phyloP scores from a whole-genome alignment of 2,888 invertebrate genomes.

The Autographa pulchrina region DNA sequence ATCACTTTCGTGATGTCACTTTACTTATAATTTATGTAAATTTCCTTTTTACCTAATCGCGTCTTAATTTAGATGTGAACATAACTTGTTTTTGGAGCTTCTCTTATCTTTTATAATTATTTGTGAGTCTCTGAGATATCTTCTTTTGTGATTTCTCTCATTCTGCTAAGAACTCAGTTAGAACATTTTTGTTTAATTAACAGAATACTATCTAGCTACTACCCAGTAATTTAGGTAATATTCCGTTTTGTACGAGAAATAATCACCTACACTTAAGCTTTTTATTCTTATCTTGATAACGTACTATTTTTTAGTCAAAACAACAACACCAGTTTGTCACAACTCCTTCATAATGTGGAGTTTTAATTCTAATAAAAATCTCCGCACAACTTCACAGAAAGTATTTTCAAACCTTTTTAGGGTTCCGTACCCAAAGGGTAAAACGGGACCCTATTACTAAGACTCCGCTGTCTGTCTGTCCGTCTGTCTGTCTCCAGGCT shows the following conservation, averaged over 20 bases:
- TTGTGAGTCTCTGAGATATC: conserved; percentile 17
- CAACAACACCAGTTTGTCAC: neutral
- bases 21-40: conserved; percentile 60
- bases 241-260: too few relatives aligned
- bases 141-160: conserved; percentile 6
- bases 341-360: neutral
- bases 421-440: too few relatives aligned
- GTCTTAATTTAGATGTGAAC: conserved; percentile 60
- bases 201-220: too few relatives aligned
- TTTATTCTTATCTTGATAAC: neutral
- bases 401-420: neutral
- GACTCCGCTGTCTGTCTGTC: too few relatives aligned
- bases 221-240: too few relatives aligned
- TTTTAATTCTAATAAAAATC: neutral
- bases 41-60: conserved; percentile 61
- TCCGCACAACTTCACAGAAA: neutral
- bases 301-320: neutral
- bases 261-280: neutral
- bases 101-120: conserved; percentile 52
- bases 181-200: too few relatives aligned
- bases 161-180: conserved; percentile 5
- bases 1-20: conserved; percentile 57
- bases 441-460: too few relatives aligned
- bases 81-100: conserved; percentile 51
- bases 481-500: too few relatives aligned